A percentile compares a stretch with the other conserved stretches of the same genome.
Conservation (phyloP, 2,113 vertebrate species). For the Lynx canadensis region DNA sequence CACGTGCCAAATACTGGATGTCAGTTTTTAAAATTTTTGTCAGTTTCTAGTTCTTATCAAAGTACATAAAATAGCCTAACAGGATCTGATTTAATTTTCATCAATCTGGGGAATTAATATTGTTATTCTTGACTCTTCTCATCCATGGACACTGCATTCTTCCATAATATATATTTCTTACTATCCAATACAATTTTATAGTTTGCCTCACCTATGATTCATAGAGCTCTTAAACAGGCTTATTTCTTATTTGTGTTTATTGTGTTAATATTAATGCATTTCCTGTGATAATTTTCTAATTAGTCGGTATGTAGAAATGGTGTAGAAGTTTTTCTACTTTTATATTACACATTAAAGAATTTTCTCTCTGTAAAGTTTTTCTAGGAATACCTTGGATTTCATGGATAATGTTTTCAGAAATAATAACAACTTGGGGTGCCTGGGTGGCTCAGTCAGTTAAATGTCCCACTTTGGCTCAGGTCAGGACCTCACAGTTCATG, state of each 20-base stretch:
- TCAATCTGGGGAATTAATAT: background rate
- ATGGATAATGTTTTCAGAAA: background rate
- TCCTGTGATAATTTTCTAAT: background rate
- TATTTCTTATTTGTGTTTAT: background rate
- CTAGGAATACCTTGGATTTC: background rate
- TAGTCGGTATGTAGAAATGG: background rate
- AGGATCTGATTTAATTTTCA: background rate
- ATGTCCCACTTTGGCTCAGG: too few species aligned
- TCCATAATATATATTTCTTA: background rate
- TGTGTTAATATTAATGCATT: background rate
- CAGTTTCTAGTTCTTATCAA: constrained; percentile 13
- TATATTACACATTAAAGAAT: background rate
- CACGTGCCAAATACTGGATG: background rate
- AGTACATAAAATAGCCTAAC: background rate
- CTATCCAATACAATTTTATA: background rate
- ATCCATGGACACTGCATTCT: background rate
- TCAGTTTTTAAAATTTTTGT: background rate
- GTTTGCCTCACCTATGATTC: background rate
- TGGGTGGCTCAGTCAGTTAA: too few species aligned
- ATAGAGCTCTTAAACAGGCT: background rate
- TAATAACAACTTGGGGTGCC: background rate
- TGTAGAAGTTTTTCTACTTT: background rate
- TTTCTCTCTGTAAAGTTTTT: background rate
- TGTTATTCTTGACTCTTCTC: background rate
- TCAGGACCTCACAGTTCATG: too few species aligned